Base-by-base conservation (phyloP, 2,113 vertebrate species). In the Neopipo cinnamomea region DNA sequence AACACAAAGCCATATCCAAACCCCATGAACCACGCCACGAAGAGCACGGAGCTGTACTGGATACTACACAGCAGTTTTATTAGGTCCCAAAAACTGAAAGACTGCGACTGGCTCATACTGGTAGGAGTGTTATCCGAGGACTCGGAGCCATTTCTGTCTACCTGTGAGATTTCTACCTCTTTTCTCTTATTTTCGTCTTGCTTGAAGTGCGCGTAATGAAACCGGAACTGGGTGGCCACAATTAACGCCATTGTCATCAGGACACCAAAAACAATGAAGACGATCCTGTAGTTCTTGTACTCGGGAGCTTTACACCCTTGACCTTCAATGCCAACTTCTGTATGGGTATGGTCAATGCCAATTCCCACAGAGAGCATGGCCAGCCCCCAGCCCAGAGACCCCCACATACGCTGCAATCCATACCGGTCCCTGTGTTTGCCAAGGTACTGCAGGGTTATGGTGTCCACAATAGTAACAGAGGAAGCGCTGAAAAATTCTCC, bases 21-120 rank as follows among this genome's bases (percentile, higher is more conserved):
- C 5, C 99, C 99, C 99, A 99, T 99, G 96, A 99, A 99, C 99
- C 99, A 99, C 8, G 99, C 99, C 55, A 99, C 99, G 0, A 99
- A 99, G 31, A 99, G 98, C 77, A 99, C 99, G 0, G 99, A 99
- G 93, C 99, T 98, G 2, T 99, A 99, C 73, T 98, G 99, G 93
- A 99, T 98, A 5, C 98, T 99, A 95, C 99, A 99, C 1, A 99
- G 97, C 33, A 99, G 97, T 84, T 97, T 98, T 84, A 99, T 97
- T 20, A 99, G 95, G 94, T 99, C 98, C 96, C 98, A 98, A 89
- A 99, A 99, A 93, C 94, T 98, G 97, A 99, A 99, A 33, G 97
- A 92, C 61, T 97, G 97, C 0, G 91, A 96, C 55, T 97, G 96
- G 71, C 88, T 95, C 7, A 21, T 23, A 33, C 95, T 52, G 6